These are phyloP conservation scores for Istiophorus platypterus DNA, from an alignment of 2,113 vertebrate species.

Conservation along the genomic window DNA sequence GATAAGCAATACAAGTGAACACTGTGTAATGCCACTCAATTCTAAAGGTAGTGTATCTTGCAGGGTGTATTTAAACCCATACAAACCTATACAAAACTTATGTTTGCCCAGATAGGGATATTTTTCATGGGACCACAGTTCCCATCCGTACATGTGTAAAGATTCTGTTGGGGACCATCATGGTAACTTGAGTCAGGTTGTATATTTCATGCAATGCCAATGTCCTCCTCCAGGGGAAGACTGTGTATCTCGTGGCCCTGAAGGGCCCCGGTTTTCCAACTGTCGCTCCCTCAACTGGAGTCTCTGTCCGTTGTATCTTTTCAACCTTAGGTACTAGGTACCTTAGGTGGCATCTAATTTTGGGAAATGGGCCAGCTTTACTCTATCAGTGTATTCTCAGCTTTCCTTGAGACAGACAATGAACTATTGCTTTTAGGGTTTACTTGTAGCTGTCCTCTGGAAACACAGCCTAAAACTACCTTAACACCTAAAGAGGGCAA, in stretches of 20 bases:
- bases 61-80: no score
- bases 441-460: neutral
- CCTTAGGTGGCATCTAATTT: no score
- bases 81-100: no score
- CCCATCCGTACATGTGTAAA: neutral
- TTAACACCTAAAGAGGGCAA: neutral
- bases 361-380: neutral
- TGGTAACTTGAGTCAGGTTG: no score
- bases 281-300: neutral
- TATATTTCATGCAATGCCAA: no score
- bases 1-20: no score
- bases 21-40: no score
- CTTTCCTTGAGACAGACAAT: no score
- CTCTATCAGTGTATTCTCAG: neutral
- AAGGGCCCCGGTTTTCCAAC: neutral
- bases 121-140: no score
- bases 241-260: neutral
- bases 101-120: no score
- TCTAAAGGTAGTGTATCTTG: no score
- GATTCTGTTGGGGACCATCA: neutral
- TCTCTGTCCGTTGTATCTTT: neutral
- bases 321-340: neutral
- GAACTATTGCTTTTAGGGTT: no score
- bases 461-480: neutral
- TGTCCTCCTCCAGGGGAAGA: neutral